Evolutionary conservation across 2,113 vertebrate species (phyloP), one percentile per base, ranked within the genome.

Genomic region (Tragelaphus strepsiceros): DNA sequence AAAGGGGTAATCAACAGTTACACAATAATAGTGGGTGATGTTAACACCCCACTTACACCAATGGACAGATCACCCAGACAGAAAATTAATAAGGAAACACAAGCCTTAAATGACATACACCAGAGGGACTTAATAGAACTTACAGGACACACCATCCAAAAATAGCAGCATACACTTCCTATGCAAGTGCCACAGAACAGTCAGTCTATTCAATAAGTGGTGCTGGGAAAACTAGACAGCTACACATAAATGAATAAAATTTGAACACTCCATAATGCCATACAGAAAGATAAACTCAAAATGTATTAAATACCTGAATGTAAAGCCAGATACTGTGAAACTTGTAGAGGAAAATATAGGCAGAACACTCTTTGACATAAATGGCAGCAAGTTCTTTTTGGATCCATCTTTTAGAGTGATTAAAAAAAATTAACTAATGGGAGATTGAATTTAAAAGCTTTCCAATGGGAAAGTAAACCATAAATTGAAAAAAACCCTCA

Each of bases 11-110:
- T 71, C 67, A 12, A 71, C 67, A 22, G n/a, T 71, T 6, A 39
- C n/a, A 12, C 67, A 71, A 0, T 71, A 35, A 71, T 3, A 71
- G n/a, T 71, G n/a, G n/a, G 19, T 71, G n/a, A 39, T 0, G 5
- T 21, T 11, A 71, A 71, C 64, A 21, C 17, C n/a, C 64, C n/a
- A 71, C 64, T 35, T 35, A 35, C n/a, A 71, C 17, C 67, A 71
- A 22, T 39, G 67, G 17, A 39, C n/a, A 39, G 67, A 6, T 71
- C 67, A 71, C 21, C 67, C 19, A 71, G 67, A 39, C 10, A 39
- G n/a, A 71, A 71, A 39, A 12, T 71, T 39, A 71, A 71, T 35
- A 71, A 39, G 67, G 67, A 71, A 71, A 71, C 67, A 22, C n/a
- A 71, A 35, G n/a, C 67, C n/a, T 71, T 12, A 39, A 71, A 6